Evolutionary conservation across 2,888 invertebrate genomes (phyloP), one percentile per base, ranked within the genome.

Genomic region (Chymomyza amoena): DNA sequence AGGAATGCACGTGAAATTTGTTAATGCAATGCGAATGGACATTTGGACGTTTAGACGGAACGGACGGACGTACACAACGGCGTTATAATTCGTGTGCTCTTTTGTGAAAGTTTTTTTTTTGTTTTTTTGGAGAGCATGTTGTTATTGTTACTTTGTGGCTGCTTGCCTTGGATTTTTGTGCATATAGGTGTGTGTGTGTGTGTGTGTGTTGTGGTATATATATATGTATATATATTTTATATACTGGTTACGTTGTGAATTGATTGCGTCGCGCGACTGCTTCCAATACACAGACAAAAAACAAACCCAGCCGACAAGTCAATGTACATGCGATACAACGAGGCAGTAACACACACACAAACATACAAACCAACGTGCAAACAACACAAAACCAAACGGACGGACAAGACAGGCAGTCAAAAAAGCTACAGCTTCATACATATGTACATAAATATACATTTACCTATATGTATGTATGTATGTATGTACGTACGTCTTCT

Each of bases 401-500:
- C 52, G 6, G 6, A 9, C 1, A 4, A 1, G 52, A 54, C 52
- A 54, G 52, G 18, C 52, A n/a, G n/a, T n/a, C n/a, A n/a, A n/a
- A 54, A 54, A 54, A 54, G 52, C 52, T 9, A 13, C 10, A 45
- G 28, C 68, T 45, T 13, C 39, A 9, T 32, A 32, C 7, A 32
- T 9, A 32, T 32, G 67, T 80, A 72, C 79, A 87, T 79, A 25
- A 20, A 25, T 25, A 25, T 25, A 25, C n/a, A n/a, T n/a, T n/a
- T 25, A 25, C 25, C 25, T 25, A 25, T 25, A 81, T 86, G 73
- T 72, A 76, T 79, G 71, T 79, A 76, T 88, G 4, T 28, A 28
- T 28, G 28, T 32, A 32, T 7, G 5, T 32, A 6, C 6, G 28
- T 39, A 9, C 39, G 13, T 45, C 39, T 5, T 45, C 39, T 45